Evolutionary conservation across 2,888 invertebrate genomes (phyloP), one percentile per base, ranked within the genome.

Genomic region (Nomada ruficornis): DNA sequence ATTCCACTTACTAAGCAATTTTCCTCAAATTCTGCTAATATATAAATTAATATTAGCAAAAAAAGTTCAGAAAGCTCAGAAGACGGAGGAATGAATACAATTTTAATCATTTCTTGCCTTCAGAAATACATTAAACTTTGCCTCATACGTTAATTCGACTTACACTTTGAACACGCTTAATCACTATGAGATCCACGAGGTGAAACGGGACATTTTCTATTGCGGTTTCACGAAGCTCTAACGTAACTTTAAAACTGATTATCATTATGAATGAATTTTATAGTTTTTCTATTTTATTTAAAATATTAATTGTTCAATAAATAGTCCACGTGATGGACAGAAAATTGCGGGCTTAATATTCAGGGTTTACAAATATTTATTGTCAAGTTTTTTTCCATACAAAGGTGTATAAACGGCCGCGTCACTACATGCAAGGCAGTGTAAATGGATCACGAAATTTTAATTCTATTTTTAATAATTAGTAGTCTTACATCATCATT

Each of bases 381-480:
- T 91, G 90, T 91, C 90, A 91, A 89, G 89, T 82, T 86, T 81
- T 23, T 88, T 87, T 36, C 36, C 87, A 88, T 91, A 91, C 89
- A 91, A 90, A 91, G 86, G 86, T 86, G 80, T 89, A 91, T 88
- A 90, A 88, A 88, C 83, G 81, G 79, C 78, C 86, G 75, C 75
- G 67, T 80, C 80, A 77, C 47, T 77, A 86, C 74, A 85, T 86
- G 83, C 84, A 84, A 80, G 90, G 80, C 88, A 82, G 84, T 75
- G 78, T 78, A 77, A 75, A 86, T 78, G 60, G 70, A 83, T 82
- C 86, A 88, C 83, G 85, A 83, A 76, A 65, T 77, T 76, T 78
- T 47, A 59, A 70, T 50, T 59, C 62, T 71, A 71, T 67, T 75
- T 77, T 79, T 73, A 69, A 79, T 59, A 81, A 82, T 72, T 83